phyloP scores from a whole-genome alignment of 2,797 vertebrate genomes.

The Artibeus lituratus region DNA sequence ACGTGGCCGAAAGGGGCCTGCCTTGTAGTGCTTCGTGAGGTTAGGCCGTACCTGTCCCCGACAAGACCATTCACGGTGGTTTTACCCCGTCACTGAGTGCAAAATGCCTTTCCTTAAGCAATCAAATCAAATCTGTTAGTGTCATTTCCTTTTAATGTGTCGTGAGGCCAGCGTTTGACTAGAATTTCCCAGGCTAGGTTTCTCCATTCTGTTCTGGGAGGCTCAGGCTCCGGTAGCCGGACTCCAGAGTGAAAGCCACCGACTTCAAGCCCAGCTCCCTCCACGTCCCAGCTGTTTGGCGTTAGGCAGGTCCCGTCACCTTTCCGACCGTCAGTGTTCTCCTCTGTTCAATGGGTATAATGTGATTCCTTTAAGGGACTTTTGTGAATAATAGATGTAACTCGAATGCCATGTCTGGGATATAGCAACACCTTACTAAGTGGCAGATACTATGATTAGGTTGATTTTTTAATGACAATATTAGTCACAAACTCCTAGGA shows the following conservation, averaged over 20 bases:
- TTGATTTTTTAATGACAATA: not conserved
- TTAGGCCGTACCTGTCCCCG: not conserved
- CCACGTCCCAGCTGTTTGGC: not conserved
- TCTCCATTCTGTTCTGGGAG: not conserved
- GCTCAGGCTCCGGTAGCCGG: not conserved
- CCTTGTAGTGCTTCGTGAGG: not conserved
- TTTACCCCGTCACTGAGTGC: conserved; percentile 29
- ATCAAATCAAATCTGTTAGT: conserved; percentile 41
- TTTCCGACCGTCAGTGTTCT: not conserved
- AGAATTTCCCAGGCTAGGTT: conserved; percentile 14
- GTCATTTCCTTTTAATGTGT: conserved; percentile 54
- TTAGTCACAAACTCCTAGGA: not conserved
- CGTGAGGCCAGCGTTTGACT: conserved; percentile 38
- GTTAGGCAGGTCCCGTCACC: not conserved
- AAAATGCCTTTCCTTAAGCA: conserved; percentile 42
- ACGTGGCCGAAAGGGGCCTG: not conserved
- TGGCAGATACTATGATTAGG: not conserved
- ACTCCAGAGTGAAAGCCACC: not conserved
- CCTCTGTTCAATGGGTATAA: not conserved
- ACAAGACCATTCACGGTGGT: not conserved
- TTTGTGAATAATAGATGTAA: not conserved
- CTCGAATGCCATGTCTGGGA: not conserved
- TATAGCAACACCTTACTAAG: not conserved
- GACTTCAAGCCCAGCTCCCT: not conserved
- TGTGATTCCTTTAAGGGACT: not conserved